Evolutionary conservation across 2,113 vertebrate species (phyloP).

Genomic region (Antennarius striatus): DNA sequence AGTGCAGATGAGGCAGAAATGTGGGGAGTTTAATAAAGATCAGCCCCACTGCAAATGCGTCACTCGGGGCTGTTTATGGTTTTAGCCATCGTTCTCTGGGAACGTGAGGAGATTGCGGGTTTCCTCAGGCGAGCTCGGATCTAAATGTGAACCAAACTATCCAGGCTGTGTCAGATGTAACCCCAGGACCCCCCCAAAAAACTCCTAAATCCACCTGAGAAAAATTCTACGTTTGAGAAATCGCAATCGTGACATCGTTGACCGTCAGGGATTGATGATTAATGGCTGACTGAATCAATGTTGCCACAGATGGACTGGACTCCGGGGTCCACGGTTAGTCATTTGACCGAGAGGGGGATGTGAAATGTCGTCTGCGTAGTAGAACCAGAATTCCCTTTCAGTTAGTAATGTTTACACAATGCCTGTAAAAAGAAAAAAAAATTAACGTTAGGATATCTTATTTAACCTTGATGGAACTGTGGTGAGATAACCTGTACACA

Average conservation of each 20-base stretch:
- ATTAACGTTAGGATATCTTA: too few species aligned
- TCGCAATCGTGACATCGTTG: constrained; percentile 33
- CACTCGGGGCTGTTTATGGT: constrained; percentile 44
- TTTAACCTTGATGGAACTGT: too few species aligned
- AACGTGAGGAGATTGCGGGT: constrained; percentile 44
- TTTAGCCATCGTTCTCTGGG: constrained; percentile 28
- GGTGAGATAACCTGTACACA: too few species aligned
- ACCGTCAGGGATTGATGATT: constrained; percentile 21
- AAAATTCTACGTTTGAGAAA: constrained; percentile 27
- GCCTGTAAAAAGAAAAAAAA: too few species aligned
- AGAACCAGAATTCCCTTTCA: not conserved
- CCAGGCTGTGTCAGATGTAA: constrained; percentile 33
- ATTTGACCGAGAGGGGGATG: constrained; percentile 11
- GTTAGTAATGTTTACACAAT: too few species aligned
- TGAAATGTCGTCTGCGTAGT: not conserved
- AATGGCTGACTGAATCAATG: constrained; percentile 23
- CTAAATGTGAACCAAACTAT: constrained; percentile 25
- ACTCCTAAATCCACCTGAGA: constrained; percentile 40
- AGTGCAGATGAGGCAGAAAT: constrained; percentile 23
- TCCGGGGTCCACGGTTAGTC: constrained; percentile 22
- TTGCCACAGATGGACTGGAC: constrained; percentile 9
- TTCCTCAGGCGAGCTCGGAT: constrained; percentile 41
- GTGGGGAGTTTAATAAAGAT: constrained; percentile 23
- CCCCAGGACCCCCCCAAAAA: constrained; percentile 53
- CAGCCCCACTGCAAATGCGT: constrained; percentile 48